A percentile compares a stretch with the other conserved stretches of the same genome.
Evolutionary conservation across 2,113 vertebrate genomes (phyloP).

Genomic region (Saguinus imperator): DNA sequence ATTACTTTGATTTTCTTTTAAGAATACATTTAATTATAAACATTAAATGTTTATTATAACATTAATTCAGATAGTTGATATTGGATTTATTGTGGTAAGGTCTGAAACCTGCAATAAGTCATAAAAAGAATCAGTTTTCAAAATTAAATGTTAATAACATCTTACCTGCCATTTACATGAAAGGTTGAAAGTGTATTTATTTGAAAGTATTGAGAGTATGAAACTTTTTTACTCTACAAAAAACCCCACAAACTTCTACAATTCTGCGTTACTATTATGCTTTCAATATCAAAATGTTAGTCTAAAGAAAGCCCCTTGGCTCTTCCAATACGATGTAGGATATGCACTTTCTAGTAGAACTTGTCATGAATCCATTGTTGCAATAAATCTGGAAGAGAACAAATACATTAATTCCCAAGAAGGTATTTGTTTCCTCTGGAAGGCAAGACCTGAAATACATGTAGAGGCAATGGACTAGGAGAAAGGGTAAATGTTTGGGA

Average conservation of each 20-base stretch:
- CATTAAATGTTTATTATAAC: background rate
- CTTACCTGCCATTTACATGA: constrained; percentile 16
- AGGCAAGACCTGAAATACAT: background rate
- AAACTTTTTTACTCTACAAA: background rate
- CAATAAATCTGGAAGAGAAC: background rate
- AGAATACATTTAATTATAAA: background rate
- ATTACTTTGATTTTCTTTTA: constrained; percentile 7
- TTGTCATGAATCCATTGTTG: background rate
- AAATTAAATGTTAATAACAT: constrained; percentile 21
- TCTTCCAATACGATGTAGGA: background rate
- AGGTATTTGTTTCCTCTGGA: background rate
- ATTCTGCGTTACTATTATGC: background rate
- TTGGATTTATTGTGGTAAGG: constrained; percentile 22
- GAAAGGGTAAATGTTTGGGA: background rate
- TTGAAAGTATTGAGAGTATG: background rate
- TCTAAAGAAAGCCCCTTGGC: background rate
- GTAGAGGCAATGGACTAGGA: background rate
- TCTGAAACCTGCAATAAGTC: background rate
- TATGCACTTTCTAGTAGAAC: background rate
- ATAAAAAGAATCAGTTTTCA: background rate
- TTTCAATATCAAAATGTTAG: background rate
- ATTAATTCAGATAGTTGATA: background rate
- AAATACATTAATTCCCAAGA: background rate
- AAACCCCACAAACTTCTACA: background rate
- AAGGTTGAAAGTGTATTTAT: background rate